Conservation (phyloP, 2,113 vertebrate species). For the Origma solitaria region DNA sequence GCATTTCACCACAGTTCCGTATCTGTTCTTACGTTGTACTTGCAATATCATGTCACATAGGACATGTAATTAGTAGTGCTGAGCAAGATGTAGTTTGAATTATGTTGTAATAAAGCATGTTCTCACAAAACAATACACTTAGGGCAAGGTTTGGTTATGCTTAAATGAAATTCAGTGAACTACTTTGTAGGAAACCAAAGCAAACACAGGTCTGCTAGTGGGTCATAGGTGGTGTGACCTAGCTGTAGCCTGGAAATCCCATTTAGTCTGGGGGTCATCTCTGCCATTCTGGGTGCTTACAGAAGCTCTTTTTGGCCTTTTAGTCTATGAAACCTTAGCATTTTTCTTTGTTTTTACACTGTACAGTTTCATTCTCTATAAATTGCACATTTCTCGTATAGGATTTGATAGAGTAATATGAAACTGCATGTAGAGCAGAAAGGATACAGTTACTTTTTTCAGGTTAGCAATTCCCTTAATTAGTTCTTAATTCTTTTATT, state of each 20-base stretch:
- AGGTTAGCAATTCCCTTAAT: background rate
- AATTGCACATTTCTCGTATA: background rate
- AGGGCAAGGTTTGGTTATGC: background rate
- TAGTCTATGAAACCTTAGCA: background rate
- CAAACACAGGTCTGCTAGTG: background rate
- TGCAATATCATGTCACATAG: background rate
- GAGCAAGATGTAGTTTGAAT: background rate
- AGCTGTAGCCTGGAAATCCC: background rate
- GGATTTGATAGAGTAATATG: background rate
- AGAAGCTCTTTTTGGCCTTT: background rate
- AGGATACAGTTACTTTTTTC: background rate
- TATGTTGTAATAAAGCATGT: background rate
- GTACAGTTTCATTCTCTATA: background rate
- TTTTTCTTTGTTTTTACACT: background rate
- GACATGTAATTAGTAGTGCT: background rate
- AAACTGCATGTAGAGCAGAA: background rate
- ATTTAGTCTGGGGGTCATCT: background rate
- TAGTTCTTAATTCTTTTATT: background rate
- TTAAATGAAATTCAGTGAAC: background rate
- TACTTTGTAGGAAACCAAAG: background rate
- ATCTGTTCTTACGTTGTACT: background rate
- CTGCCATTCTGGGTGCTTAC: background rate
- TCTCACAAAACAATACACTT: background rate
- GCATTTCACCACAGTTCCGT: rapidly evolving
- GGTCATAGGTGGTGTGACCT: background rate